These are phyloP conservation scores for Melanargia galathea DNA, from an alignment of 2,888 invertebrate species.

Conservation along the genomic window DNA sequence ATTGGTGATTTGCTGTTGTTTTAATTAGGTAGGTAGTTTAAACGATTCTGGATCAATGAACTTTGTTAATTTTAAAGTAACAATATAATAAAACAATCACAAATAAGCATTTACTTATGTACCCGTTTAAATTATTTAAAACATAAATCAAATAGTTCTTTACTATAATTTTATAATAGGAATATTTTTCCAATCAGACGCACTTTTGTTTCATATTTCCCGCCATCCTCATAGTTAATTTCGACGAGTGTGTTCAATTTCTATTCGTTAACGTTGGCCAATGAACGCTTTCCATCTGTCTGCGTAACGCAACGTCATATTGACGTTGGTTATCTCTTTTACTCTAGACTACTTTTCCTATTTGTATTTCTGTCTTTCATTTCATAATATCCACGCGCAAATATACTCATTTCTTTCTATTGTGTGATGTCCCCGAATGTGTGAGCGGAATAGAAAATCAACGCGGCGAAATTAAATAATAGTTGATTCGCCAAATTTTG, in stretches of 20 bases:
- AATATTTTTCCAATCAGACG: background rate
- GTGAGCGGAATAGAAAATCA: conserved; percentile 53
- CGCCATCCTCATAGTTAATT: conserved; percentile 44
- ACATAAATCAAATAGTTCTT: background rate
- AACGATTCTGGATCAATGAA: conserved; percentile 38
- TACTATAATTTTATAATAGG: background rate
- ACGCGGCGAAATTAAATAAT: conserved; percentile 64
- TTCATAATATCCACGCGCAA: conserved; percentile 49
- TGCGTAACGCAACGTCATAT: conserved; percentile 69
- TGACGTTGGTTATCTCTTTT: conserved; percentile 54
- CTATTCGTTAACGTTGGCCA: conserved; percentile 80
- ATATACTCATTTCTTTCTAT: conserved; percentile 53
- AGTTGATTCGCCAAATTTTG: conserved; percentile 67
- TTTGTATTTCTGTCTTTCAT: conserved; percentile 63
- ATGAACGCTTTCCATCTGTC: conserved; percentile 87
- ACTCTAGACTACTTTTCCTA: conserved; percentile 47
- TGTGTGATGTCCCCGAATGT: conserved; percentile 39
- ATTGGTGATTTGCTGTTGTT: conserved; percentile 54
- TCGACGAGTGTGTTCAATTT: conserved; percentile 42
- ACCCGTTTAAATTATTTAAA: background rate
- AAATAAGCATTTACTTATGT: background rate
- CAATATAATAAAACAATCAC: background rate
- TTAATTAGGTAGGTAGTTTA: conserved; percentile 38
- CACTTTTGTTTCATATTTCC: conserved; percentile 49
- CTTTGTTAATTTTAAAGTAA: conserved; percentile 6